Conservation (phyloP, 2,888 invertebrate genomes). For the Meghimatium bilineatum region DNA sequence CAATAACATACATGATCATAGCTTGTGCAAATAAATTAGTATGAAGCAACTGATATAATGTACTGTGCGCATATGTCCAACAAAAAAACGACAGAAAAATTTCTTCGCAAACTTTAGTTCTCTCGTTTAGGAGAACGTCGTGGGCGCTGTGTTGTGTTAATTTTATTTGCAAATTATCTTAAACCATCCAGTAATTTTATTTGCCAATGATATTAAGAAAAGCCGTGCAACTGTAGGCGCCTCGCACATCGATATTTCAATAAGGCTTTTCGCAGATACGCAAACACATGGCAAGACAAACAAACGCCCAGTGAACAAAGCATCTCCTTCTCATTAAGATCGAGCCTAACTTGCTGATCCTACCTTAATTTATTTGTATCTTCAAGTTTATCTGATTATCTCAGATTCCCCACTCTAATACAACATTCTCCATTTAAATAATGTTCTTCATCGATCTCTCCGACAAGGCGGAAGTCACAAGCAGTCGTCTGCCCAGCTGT, state of each 20-base stretch:
- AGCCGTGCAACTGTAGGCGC: conserved; percentile 27
- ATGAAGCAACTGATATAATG: background rate
- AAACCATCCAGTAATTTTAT: conserved; percentile 39
- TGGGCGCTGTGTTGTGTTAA: conserved; percentile 31
- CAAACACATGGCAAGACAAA: conserved; percentile 22
- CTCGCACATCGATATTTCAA: conserved; percentile 30
- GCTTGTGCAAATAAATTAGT: background rate
- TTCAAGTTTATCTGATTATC: conserved; percentile 36
- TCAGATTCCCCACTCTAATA: conserved; percentile 10
- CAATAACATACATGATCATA: background rate
- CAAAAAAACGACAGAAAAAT: background rate
- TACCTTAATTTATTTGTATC: conserved; percentile 35
- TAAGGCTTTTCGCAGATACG: conserved; percentile 31
- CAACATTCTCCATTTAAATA: conserved; percentile 26
- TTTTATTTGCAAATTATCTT: conserved; percentile 44
- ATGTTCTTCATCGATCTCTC: conserved; percentile 27
- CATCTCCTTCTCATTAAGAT: conserved; percentile 21
- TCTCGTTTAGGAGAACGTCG: background rate
- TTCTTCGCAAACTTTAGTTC: conserved; percentile 7
- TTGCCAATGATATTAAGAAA: conserved; percentile 33
- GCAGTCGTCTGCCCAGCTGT: background rate
- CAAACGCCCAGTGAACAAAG: conserved; percentile 26
- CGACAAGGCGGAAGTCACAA: background rate
- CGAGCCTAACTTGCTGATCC: conserved; percentile 33
- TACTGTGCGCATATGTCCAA: background rate